Conservation (phyloP, 2,797 vertebrate species). For the Arctocebus calabarensis region DNA sequence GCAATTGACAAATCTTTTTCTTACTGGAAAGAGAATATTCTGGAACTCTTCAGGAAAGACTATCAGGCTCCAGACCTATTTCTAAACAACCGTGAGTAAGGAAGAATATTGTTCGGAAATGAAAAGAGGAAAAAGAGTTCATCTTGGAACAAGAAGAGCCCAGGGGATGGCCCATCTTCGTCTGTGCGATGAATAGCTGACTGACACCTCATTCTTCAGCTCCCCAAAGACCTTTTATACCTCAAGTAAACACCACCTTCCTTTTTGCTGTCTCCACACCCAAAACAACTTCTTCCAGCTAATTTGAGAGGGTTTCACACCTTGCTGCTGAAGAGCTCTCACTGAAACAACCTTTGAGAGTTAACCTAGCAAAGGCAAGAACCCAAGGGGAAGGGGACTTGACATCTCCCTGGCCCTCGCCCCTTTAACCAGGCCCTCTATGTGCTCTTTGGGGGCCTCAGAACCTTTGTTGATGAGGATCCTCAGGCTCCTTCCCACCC, state of each 20-base stretch:
- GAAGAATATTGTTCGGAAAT: neutral
- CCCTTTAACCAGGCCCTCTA: neutral
- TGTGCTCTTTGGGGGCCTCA: neutral
- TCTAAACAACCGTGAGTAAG: neutral
- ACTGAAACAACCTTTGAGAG: neutral
- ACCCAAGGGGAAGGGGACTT: neutral
- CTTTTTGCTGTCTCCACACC: neutral
- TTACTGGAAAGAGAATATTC: neutral
- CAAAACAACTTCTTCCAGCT: neutral
- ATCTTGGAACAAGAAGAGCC: neutral
- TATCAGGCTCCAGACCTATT: neutral
- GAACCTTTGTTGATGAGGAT: neutral
- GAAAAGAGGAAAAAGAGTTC: neutral
- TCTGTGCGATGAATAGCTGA: neutral
- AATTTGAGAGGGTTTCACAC: constrained; percentile 1
- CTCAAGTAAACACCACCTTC: neutral
- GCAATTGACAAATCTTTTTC: neutral
- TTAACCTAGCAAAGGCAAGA: neutral
- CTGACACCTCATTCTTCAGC: neutral
- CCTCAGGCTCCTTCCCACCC: neutral
- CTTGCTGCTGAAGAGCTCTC: neutral
- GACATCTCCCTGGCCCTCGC: neutral
- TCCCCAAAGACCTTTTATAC: neutral
- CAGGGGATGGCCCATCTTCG: neutral
- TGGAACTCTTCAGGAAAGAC: neutral